Conservation (phyloP, 2,888 invertebrate species). For the Leptopterna dolabrata region DNA sequence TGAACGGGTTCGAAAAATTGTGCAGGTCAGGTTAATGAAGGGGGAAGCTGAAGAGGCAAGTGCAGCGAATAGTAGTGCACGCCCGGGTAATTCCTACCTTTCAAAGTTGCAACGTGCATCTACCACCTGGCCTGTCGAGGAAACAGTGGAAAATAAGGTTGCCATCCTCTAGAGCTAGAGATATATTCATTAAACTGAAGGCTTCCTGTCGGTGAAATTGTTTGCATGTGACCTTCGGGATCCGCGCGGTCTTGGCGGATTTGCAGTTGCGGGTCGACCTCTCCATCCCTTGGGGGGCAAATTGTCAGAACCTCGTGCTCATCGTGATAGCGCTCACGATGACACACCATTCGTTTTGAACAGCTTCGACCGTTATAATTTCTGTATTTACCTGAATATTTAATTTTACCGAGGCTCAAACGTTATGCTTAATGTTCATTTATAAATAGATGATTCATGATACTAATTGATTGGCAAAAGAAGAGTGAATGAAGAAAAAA, state of each 20-base stretch:
- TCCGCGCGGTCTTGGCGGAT: neutral
- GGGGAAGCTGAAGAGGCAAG: conserved; percentile 8
- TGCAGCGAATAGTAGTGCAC: conserved; percentile 42
- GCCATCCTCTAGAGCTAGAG: neutral
- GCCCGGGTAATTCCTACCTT: conserved; percentile 24
- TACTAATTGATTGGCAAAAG: too few species aligned
- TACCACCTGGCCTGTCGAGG: neutral
- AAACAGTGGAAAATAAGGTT: neutral
- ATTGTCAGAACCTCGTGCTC: too few species aligned
- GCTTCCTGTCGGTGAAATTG: neutral
- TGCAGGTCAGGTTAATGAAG: conserved; percentile 32
- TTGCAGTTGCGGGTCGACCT: too few species aligned
- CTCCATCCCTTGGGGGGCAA: too few species aligned
- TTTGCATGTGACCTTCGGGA: neutral
- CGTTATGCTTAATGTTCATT: too few species aligned
- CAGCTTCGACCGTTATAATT: too few species aligned
- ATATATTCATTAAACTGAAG: neutral
- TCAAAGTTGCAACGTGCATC: conserved; percentile 6
- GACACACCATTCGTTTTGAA: too few species aligned
- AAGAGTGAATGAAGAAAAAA: too few species aligned
- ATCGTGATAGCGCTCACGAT: too few species aligned
- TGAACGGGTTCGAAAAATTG: conserved; percentile 28
- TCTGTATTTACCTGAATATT: too few species aligned
- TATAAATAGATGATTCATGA: too few species aligned
- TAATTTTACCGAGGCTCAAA: too few species aligned